A percentile compares a stretch with the other conserved stretches of the same genome.
phyloP scores from a whole-genome alignment of 2,113 vertebrate species.

The Xyrauchen texanus region DNA sequence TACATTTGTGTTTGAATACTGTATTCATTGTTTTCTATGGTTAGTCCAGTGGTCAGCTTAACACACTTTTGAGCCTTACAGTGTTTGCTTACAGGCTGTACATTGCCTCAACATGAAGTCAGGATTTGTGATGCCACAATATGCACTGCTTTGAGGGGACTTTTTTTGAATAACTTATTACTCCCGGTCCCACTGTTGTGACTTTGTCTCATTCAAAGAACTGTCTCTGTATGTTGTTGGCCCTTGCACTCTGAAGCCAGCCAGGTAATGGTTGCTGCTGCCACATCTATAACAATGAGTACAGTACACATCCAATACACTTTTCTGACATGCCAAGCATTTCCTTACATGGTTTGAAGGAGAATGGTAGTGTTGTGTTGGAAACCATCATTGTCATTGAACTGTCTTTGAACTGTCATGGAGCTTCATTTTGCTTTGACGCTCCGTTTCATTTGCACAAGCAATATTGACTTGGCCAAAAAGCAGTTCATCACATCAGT shows the following conservation, averaged over 20 bases:
- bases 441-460: no score
- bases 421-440: no score
- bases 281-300: slow-evolving; percentile 6
- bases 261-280: no score
- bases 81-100: neutral
- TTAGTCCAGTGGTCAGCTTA: neutral
- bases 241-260: no score
- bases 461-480: no score
- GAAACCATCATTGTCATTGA: no score
- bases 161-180: neutral
- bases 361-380: no score
- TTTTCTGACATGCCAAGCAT: neutral
- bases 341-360: neutral
- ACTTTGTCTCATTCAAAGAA: no score
- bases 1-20: neutral
- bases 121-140: neutral
- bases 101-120: neutral
- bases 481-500: neutral
- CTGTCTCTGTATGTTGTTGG: no score
- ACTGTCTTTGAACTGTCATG: no score
- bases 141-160: slow-evolving; percentile 1
- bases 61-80: neutral
- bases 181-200: neutral
- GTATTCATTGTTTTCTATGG: neutral
- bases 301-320: neutral